A percentile compares a stretch with the other conserved stretches of the same genome.
phyloP scores from a whole-genome alignment of 2,113 vertebrate species.

The Mungos mungo region DNA sequence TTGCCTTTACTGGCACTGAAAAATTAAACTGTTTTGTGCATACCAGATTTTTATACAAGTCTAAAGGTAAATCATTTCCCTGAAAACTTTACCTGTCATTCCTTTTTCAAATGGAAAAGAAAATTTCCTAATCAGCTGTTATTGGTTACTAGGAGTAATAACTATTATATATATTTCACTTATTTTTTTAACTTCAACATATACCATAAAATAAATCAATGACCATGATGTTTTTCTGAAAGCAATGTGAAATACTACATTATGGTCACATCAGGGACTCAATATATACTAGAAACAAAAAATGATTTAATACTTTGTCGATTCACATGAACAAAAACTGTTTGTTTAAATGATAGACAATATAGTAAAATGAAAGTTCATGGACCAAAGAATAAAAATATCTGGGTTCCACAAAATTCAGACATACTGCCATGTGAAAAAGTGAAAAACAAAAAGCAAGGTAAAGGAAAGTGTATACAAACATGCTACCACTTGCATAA shows the following conservation, averaged over 20 bases:
- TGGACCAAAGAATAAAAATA: constrained; percentile 27
- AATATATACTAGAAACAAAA: not conserved
- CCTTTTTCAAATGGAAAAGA: constrained; percentile 49
- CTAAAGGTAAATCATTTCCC: constrained; percentile 43
- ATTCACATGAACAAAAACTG: constrained; percentile 23
- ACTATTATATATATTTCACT: constrained; percentile 33
- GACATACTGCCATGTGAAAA: constrained; percentile 20
- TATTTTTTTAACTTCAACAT: constrained; percentile 42
- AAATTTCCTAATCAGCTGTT: constrained; percentile 8
- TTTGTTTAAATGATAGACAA: not conserved
- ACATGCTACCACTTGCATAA: not conserved
- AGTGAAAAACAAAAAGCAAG: not conserved
- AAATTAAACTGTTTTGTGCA: not conserved
- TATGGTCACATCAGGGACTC: not conserved
- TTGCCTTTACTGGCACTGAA: not conserved
- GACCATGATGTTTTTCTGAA: not conserved
- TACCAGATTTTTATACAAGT: not conserved
- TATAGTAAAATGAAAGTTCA: constrained; percentile 15
- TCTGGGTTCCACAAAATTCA: not conserved
- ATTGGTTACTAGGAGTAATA: constrained; percentile 17
- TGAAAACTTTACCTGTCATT: constrained; percentile 19
- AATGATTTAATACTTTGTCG: constrained; percentile 9
- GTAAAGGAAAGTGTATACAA: not conserved
- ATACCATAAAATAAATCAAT: constrained; percentile 44
- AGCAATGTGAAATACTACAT: not conserved